Conservation (phyloP, 64 coral and sea anemone genomes). For the Acropora yongei region DNA sequence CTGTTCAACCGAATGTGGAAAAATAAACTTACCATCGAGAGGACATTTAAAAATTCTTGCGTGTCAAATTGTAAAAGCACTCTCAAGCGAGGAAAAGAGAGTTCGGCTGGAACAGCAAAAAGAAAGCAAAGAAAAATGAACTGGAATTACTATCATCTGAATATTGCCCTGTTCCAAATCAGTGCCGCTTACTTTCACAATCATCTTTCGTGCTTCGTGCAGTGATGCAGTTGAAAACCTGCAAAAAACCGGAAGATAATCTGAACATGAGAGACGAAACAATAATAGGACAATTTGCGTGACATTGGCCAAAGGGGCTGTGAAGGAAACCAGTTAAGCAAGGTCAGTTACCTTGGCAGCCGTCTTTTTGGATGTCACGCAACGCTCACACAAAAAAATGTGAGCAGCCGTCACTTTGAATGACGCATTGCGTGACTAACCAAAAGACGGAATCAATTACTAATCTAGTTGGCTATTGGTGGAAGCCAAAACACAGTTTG, state of each 20-base stretch:
- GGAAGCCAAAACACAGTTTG: too few relatives aligned
- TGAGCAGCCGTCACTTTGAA: too few relatives aligned
- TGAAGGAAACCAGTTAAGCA: background rate
- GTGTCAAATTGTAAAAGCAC: slow-evolving; percentile 83
- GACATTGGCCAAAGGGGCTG: background rate
- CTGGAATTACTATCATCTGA: background rate
- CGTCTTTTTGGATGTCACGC: too few relatives aligned
- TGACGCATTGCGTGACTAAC: too few relatives aligned
- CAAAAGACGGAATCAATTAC: too few relatives aligned
- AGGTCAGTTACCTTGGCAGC: too few relatives aligned
- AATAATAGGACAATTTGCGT: too few relatives aligned
- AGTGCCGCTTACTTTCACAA: slow-evolving; percentile 57
- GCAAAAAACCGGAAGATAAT: background rate
- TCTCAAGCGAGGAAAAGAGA: slow-evolving; percentile 78
- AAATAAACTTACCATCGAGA: slow-evolving; percentile 82
- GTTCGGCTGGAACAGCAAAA: slow-evolving; percentile 20
- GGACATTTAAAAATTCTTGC: slow-evolving; percentile 94
- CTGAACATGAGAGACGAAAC: background rate
- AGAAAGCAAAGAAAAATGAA: background rate
- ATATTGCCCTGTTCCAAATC: background rate
- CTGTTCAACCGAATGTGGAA: too few relatives aligned
- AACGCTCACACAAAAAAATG: too few relatives aligned
- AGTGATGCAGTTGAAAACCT: slow-evolving; percentile 76
- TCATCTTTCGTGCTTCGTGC: slow-evolving; percentile 41
- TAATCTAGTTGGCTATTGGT: too few relatives aligned